Evolutionary conservation across 2,113 vertebrate genomes (phyloP).

Genomic region (Beaufortia kweichowensis): DNA sequence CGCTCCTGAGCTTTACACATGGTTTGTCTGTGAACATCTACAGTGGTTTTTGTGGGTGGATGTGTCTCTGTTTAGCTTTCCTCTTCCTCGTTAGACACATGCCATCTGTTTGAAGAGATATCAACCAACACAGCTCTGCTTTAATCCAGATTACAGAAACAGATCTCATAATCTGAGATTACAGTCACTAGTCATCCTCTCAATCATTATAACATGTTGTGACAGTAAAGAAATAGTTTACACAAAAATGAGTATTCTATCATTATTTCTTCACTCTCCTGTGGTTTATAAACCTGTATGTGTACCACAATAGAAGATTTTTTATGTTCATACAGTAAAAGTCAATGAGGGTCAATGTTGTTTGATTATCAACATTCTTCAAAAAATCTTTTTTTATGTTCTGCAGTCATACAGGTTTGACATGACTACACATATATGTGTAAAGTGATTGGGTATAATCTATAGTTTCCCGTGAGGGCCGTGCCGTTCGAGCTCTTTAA

Average conservation of each 20-base stretch:
- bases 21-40: constrained; percentile 27
- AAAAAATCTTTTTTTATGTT: too few species aligned
- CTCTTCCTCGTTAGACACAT: constrained; percentile 42
- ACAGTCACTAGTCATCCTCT: not conserved
- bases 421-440: too few species aligned
- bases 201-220: not conserved
- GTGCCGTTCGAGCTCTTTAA: constrained; percentile 5
- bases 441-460: constrained; percentile 35
- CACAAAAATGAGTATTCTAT: too few species aligned
- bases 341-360: too few species aligned
- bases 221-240: too few species aligned
- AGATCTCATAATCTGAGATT: constrained; percentile 11
- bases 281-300: too few species aligned
- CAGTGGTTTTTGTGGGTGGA: constrained; percentile 61
- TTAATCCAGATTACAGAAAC: constrained; percentile 22
- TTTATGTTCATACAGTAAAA: not conserved
- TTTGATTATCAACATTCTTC: too few species aligned
- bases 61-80: constrained; percentile 33
- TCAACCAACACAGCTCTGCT: constrained; percentile 34
- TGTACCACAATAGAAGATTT: not conserved
- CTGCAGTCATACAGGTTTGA: too few species aligned
- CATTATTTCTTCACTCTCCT: too few species aligned
- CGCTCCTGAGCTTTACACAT: constrained; percentile 22
- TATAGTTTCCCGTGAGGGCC: constrained; percentile 28
- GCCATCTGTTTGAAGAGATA: constrained; percentile 42